A percentile compares a stretch with the other conserved stretches of the same genome.
These are phyloP conservation scores for Tetragonula clypearis DNA, from an alignment of 1,140 invertebrate genomes.

Conservation along the genomic window DNA sequence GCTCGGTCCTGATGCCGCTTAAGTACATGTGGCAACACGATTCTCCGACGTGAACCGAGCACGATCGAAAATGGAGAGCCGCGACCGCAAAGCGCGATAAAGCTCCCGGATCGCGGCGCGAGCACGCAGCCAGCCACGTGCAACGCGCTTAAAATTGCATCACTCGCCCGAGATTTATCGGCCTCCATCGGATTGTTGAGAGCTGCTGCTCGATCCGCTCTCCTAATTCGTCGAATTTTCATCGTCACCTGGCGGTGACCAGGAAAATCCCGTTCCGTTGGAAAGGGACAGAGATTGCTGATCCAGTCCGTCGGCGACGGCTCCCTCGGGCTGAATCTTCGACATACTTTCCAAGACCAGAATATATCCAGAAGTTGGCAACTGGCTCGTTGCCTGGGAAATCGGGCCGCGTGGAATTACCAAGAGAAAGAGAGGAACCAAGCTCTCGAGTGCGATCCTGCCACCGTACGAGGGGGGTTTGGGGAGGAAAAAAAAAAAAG, in stretches of 20 bases:
- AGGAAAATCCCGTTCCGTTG: neutral
- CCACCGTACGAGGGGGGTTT: neutral
- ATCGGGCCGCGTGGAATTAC: slow-evolving; percentile 53
- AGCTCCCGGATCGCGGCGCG: slow-evolving; percentile 39
- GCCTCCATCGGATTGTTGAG: neutral
- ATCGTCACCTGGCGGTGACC: neutral
- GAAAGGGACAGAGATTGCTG: neutral
- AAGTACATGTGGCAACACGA: slow-evolving; percentile 48
- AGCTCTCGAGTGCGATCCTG: slow-evolving; percentile 27
- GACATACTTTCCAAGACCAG: slow-evolving; percentile 21
- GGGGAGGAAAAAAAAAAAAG: slow-evolving; percentile 7
- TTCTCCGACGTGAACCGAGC: slow-evolving; percentile 39
- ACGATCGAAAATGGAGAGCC: slow-evolving; percentile 52
- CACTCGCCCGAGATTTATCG: neutral
- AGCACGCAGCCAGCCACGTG: slow-evolving; percentile 37
- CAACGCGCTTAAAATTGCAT: slow-evolving; percentile 4
- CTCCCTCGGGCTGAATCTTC: slow-evolving; percentile 13
- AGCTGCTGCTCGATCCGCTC: neutral
- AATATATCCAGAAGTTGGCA: slow-evolving; percentile 42
- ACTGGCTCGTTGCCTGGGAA: slow-evolving; percentile 28
- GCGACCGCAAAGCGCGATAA: slow-evolving; percentile 35
- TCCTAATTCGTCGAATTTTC: neutral
- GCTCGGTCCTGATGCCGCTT: slow-evolving; percentile 37
- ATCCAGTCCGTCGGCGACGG: neutral
- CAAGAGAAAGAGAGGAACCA: slow-evolving; percentile 2